Percentiles rank a stretch among this genome's conserved stretches.
These are phyloP conservation scores for Anoura caudifer DNA, from an alignment of 2,113 vertebrate species.

Conservation along the genomic window DNA sequence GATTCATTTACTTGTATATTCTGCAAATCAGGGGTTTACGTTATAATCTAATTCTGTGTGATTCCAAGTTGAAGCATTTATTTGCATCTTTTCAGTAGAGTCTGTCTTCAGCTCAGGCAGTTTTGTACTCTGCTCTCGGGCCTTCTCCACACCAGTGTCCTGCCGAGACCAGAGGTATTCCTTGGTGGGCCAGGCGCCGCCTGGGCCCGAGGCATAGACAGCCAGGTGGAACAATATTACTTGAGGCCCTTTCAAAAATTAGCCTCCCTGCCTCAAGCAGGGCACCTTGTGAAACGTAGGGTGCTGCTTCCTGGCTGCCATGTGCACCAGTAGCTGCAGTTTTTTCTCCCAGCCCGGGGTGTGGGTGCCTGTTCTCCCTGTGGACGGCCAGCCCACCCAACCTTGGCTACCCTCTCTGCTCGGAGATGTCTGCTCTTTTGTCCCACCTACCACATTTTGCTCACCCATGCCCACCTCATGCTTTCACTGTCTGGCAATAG, in stretches of 20 bases:
- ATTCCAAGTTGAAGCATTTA: not conserved
- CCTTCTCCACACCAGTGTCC: accelerated
- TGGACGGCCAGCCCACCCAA: too few species aligned
- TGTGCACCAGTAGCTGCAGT: accelerated
- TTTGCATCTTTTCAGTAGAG: not conserved
- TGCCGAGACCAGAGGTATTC: accelerated
- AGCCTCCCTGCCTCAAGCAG: not conserved
- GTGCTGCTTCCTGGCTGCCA: not conserved
- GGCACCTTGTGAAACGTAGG: not conserved
- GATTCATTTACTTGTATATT: not conserved
- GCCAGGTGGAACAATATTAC: accelerated
- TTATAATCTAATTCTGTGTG: not conserved
- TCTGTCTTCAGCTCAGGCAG: not conserved
- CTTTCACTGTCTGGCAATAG: not conserved
- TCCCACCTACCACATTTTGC: accelerated
- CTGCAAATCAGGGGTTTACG: not conserved
- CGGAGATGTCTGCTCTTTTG: not conserved
- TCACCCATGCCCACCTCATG: accelerated
- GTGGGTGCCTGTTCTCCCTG: not conserved
- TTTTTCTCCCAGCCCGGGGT: not conserved
- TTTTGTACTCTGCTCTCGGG: not conserved
- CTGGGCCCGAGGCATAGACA: too few species aligned
- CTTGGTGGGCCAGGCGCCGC: too few species aligned
- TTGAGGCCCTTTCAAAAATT: not conserved
- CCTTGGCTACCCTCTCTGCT: not conserved